Evolutionary conservation across 2,113 vertebrate species (phyloP).

Genomic region (Pituophis catenifer): DNA sequence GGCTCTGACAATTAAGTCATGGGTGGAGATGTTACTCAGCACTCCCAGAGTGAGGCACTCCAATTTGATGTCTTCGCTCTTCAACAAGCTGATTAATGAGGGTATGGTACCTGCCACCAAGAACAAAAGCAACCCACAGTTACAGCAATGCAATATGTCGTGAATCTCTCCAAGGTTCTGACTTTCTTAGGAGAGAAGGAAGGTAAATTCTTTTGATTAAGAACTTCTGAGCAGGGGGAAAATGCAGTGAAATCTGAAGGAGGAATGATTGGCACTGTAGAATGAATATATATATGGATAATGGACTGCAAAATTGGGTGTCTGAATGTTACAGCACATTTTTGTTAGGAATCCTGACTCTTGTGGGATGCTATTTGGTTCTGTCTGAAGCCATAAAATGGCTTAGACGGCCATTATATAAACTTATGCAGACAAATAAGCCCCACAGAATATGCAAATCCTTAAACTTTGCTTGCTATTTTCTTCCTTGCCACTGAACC

Average conservation of each 20-base stretch:
- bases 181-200: not conserved
- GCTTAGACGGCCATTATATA: not conserved
- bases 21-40: slow-evolving; percentile 72
- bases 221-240: not conserved
- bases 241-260: not conserved
- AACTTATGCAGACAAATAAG: not conserved
- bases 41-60: slow-evolving; percentile 68
- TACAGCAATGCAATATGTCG: not conserved
- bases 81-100: slow-evolving; percentile 65
- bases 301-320: not conserved
- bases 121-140: not conserved
- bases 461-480: not conserved
- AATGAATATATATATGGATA: not conserved
- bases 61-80: slow-evolving; percentile 49
- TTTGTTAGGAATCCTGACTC: not conserved
- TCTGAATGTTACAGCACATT: not conserved
- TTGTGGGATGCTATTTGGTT: not conserved
- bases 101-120: slow-evolving; percentile 66
- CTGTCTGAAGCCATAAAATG: not conserved
- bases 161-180: not conserved
- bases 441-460: not conserved
- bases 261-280: not conserved
- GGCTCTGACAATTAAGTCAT: slow-evolving; percentile 45
- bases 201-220: not conserved
- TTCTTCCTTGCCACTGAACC: no score